Conservation (phyloP, 2,888 invertebrate species). For the Plebejus melissa region DNA sequence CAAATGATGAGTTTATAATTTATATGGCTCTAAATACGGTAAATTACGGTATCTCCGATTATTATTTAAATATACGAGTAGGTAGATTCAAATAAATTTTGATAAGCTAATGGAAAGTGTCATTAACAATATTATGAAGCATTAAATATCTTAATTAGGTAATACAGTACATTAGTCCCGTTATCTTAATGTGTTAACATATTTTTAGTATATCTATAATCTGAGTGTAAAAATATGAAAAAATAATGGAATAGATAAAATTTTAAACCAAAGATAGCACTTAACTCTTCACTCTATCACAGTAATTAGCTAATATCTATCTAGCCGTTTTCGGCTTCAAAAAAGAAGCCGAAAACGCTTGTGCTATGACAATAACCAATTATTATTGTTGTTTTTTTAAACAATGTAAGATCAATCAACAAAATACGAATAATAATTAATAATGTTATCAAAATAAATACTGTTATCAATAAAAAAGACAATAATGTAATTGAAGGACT, state of each 20-base stretch:
- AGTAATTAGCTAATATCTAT: background rate
- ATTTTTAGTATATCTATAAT: background rate
- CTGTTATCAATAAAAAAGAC: background rate
- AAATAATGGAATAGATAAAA: no score
- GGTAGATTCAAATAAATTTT: background rate
- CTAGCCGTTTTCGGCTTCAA: no score
- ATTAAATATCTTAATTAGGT: background rate
- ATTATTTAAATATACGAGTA: no score
- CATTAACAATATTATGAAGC: background rate
- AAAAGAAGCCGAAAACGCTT: no score
- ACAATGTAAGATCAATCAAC: background rate
- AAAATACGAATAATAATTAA: background rate
- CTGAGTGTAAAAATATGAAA: no score
- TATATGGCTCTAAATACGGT: no score
- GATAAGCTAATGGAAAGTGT: conserved; percentile 1
- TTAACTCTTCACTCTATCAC: background rate
- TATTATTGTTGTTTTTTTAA: background rate
- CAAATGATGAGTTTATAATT: no score
- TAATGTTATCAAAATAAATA: background rate
- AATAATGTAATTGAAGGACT: conserved; percentile 21
- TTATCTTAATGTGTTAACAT: background rate
- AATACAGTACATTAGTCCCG: background rate
- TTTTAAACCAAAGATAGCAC: no score
- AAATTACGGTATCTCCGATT: no score
- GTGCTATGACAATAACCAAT: background rate